phyloP scores from a whole-genome alignment of 2,113 vertebrate species.

The Alces alces region DNA sequence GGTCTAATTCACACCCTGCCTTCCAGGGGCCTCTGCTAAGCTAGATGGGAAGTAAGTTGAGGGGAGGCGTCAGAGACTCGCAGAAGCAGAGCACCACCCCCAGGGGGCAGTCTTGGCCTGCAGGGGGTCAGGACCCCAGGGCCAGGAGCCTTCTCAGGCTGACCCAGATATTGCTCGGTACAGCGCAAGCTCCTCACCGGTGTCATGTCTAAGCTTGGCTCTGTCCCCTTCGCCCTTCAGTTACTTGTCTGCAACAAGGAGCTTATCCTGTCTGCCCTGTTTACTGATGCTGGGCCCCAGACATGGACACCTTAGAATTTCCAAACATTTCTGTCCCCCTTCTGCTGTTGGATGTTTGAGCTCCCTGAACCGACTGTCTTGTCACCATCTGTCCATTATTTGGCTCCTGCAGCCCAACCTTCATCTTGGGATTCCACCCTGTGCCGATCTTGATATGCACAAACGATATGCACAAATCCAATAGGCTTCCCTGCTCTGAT shows the following conservation, averaged over 20 bases:
- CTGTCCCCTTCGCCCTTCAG: not conserved
- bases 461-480: not conserved
- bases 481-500: not conserved
- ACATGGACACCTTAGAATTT: fast-evolving
- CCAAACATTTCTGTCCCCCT: not conserved
- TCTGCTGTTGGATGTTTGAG: not conserved
- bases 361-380: not conserved
- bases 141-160: fast-evolving
- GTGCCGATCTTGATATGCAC: not conserved
- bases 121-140: not conserved
- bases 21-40: not conserved
- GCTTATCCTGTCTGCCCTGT: not conserved
- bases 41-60: not conserved
- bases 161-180: no score
- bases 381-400: not conserved
- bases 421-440: not conserved
- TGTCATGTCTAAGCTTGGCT: not conserved
- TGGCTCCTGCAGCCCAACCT: not conserved
- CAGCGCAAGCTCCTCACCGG: not conserved
- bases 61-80: not conserved
- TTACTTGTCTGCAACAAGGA: not conserved
- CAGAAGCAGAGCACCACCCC: not conserved
- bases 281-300: not conserved
- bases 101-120: not conserved
- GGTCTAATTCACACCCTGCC: not conserved